Percentiles rank a stretch among this genome's conserved stretches.
phyloP scores from a whole-genome alignment of 2,113 vertebrate genomes.

The Neotragus pygmaeus region DNA sequence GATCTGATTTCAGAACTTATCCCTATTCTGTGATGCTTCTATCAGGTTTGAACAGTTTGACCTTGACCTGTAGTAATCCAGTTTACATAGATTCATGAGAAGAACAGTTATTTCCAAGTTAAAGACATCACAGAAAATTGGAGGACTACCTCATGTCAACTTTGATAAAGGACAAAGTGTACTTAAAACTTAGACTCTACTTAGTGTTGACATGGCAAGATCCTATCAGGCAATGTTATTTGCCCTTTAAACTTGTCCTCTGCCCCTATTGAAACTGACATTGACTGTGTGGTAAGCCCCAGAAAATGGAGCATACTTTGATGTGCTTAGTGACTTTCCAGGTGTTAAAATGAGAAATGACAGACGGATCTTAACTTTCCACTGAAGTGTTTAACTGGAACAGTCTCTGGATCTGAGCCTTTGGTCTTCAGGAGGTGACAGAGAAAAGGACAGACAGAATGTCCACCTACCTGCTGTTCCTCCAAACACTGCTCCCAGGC shows the following conservation, averaged over 20 bases:
- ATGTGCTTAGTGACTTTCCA: slow-evolving; percentile 51
- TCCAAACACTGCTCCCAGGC: not conserved
- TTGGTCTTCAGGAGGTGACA: not conserved
- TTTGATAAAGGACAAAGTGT: not conserved
- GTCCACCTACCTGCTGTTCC: not conserved
- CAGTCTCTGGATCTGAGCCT: not conserved
- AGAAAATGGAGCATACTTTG: slow-evolving; percentile 14
- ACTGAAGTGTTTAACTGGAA: slow-evolving; percentile 8
- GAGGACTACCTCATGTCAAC: not conserved
- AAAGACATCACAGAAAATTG: not conserved
- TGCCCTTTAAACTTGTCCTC: slow-evolving; percentile 18
- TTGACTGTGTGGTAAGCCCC: slow-evolving; percentile 31
- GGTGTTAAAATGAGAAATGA: slow-evolving; percentile 44
- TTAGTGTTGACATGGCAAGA: slow-evolving; percentile 16
- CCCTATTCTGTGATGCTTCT: no score
- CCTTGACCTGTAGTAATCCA: not conserved
- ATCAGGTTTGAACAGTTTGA: not conserved
- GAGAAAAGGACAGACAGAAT: not conserved
- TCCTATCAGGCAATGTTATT: not conserved
- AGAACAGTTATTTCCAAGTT: not conserved
- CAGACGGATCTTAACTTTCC: slow-evolving; percentile 20
- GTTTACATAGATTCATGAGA: not conserved
- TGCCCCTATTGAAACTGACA: slow-evolving; percentile 33
- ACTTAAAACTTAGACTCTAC: not conserved
- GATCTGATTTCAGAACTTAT: not conserved